Percentiles rank a stretch among this genome's conserved stretches.
These are phyloP conservation scores for Hyposoter didymator DNA, from an alignment of 2,888 invertebrate species.

Conservation along the genomic window DNA sequence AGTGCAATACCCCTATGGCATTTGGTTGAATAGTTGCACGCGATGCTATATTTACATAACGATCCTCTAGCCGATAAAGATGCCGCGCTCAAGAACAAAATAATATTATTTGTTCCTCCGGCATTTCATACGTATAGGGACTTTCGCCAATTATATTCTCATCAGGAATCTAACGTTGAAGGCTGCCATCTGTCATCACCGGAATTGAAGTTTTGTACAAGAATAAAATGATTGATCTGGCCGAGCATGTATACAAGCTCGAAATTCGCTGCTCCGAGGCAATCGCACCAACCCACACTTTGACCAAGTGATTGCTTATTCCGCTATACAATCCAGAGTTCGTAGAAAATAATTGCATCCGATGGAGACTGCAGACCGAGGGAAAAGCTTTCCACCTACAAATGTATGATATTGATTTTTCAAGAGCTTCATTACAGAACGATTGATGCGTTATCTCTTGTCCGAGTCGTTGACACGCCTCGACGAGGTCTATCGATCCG, in stretches of 20 bases:
- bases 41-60: slow-evolving; percentile 64
- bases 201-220: slow-evolving; percentile 33
- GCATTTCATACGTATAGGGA: slow-evolving; percentile 39
- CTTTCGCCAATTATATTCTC: slow-evolving; percentile 72
- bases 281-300: slow-evolving; percentile 24
- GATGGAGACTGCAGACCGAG: not conserved
- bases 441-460: slow-evolving; percentile 47
- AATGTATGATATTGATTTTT: slow-evolving; percentile 23
- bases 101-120: slow-evolving; percentile 21
- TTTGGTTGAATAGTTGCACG: slow-evolving; percentile 42
- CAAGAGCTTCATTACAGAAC: slow-evolving; percentile 27
- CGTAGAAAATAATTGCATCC: slow-evolving; percentile 19
- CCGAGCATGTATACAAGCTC: slow-evolving; percentile 9
- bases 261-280: slow-evolving; percentile 43
- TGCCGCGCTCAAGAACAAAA: slow-evolving; percentile 51
- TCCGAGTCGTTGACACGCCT: slow-evolving; percentile 13
- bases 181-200: slow-evolving; percentile 50
- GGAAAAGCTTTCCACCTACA: slow-evolving; percentile 3
- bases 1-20: slow-evolving; percentile 39
- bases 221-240: slow-evolving; percentile 59
- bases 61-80: slow-evolving; percentile 31
- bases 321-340: not conserved
- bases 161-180: slow-evolving; percentile 59
- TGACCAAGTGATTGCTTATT: slow-evolving; percentile 30
- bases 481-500: slow-evolving; percentile 26